Conservation (phyloP, 2,888 invertebrate species). For the Anaspis maculata region DNA sequence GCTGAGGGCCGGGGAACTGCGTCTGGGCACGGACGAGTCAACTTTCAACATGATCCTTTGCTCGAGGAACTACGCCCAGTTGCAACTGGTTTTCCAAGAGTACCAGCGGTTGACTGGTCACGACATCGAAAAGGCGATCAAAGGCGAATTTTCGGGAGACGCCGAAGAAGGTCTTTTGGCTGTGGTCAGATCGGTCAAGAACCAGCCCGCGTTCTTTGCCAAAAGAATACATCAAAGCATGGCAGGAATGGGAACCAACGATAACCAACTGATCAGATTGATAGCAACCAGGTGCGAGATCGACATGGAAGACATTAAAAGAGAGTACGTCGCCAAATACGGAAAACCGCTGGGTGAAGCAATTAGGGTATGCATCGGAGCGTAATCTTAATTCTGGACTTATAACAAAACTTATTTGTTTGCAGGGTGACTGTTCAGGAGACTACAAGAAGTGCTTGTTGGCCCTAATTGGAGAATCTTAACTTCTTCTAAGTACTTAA, state of each 20-base stretch:
- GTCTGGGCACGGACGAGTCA: slow-evolving; percentile 78
- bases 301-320: slow-evolving; percentile 78
- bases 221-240: slow-evolving; percentile 78
- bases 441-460: slow-evolving; percentile 79
- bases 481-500: too few species aligned
- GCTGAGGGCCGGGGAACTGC: slow-evolving; percentile 60
- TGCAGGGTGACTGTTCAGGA: slow-evolving; percentile 66
- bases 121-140: slow-evolving; percentile 69
- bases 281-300: slow-evolving; percentile 77
- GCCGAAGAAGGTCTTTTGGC: slow-evolving; percentile 70
- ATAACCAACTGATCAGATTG: slow-evolving; percentile 75
- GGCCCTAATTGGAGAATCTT: slow-evolving; percentile 51
- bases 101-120: slow-evolving; percentile 70
- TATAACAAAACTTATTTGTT: slow-evolving; percentile 1
- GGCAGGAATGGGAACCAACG: slow-evolving; percentile 86
- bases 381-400: not conserved
- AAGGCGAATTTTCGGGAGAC: slow-evolving; percentile 79
- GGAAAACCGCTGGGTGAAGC: slow-evolving; percentile 70
- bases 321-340: slow-evolving; percentile 65
- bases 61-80: slow-evolving; percentile 64
- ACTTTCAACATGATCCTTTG: slow-evolving; percentile 78
- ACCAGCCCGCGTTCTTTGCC: slow-evolving; percentile 78
- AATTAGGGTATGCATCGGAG: slow-evolving; percentile 61
- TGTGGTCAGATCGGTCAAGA: slow-evolving; percentile 71
- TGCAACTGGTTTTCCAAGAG: slow-evolving; percentile 41